These are phyloP conservation scores for Anticlea derivata DNA, from an alignment of 2,888 invertebrate species.

Conservation along the genomic window DNA sequence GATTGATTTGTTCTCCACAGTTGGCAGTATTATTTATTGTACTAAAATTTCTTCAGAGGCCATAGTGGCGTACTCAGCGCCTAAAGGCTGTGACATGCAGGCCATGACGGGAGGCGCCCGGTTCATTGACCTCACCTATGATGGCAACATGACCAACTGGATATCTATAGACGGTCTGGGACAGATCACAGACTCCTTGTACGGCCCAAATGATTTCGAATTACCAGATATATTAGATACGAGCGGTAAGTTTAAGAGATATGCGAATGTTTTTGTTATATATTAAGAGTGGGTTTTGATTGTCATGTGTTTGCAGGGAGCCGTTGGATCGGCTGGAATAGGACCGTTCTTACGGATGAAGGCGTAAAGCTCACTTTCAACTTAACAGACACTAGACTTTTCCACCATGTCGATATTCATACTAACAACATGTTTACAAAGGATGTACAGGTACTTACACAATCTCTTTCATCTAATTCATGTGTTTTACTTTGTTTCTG, in stretches of 20 bases:
- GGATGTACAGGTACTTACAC: conserved; percentile 87
- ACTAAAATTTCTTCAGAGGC: conserved; percentile 82
- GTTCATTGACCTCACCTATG: conserved; percentile 91
- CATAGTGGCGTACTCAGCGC: conserved; percentile 86
- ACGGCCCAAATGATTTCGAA: conserved; percentile 87
- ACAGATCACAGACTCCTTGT: conserved; percentile 90
- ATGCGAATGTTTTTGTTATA: not conserved
- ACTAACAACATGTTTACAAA: conserved; percentile 92
- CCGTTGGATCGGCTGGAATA: conserved; percentile 95
- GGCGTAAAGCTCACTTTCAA: conserved; percentile 91
- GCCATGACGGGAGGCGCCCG: conserved; percentile 87
- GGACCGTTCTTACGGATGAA: conserved; percentile 83
- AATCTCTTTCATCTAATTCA: not conserved
- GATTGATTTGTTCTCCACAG: conserved; percentile 42
- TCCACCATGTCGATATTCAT: conserved; percentile 88
- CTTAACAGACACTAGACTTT: conserved; percentile 90
- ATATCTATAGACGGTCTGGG: conserved; percentile 89
- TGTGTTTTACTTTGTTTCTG: not conserved
- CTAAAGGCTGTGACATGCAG: conserved; percentile 85
- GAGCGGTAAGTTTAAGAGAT: conserved; percentile 68
- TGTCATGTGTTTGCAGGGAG: conserved; percentile 72
- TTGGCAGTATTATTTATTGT: conserved; percentile 44
- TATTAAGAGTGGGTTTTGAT: not conserved
- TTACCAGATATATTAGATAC: conserved; percentile 83
- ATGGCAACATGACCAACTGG: conserved; percentile 84